Conservation (phyloP, 2,113 vertebrate species). For the Ictidomys tridecemlineatus region DNA sequence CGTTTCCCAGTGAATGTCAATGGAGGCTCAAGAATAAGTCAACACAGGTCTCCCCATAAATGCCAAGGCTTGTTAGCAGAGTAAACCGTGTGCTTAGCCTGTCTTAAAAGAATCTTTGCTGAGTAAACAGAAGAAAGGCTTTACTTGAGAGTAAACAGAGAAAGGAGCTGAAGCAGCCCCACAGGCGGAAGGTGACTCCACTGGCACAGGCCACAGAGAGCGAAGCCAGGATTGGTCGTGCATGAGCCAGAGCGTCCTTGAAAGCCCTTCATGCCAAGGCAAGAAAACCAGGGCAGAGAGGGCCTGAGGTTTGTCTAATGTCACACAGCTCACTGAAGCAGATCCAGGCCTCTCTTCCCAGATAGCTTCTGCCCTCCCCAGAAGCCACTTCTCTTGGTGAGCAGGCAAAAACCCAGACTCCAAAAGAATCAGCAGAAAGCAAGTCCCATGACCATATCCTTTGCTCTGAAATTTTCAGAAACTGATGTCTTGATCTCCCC, state of each 20-base stretch:
- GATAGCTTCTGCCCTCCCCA: too few species aligned
- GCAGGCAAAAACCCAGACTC: not conserved
- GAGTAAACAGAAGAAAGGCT: conserved; percentile 80
- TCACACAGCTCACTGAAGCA: not conserved
- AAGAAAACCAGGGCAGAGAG: not conserved
- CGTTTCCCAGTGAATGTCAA: conserved; percentile 84
- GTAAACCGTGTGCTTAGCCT: conserved; percentile 84
- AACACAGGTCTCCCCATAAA: conserved; percentile 84
- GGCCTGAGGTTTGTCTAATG: not conserved
- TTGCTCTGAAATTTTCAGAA: not conserved
- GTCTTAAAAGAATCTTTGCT: conserved; percentile 84
- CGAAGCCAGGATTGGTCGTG: not conserved
- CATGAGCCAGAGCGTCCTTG: not conserved
- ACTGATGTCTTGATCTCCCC: not conserved
- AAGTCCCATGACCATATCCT: not conserved
- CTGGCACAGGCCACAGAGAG: not conserved
- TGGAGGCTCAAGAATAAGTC: conserved; percentile 82
- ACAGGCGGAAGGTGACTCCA: conserved; percentile 5
- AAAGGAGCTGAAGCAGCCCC: not conserved
- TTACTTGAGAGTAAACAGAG: conserved; percentile 73
- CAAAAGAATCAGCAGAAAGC: not conserved
- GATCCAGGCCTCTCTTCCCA: not conserved
- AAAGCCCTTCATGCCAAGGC: not conserved
- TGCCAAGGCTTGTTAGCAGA: conserved; percentile 86
- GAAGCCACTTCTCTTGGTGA: not conserved